Conservation (phyloP, 2,888 invertebrate species). For the Stenodema calcarata region DNA sequence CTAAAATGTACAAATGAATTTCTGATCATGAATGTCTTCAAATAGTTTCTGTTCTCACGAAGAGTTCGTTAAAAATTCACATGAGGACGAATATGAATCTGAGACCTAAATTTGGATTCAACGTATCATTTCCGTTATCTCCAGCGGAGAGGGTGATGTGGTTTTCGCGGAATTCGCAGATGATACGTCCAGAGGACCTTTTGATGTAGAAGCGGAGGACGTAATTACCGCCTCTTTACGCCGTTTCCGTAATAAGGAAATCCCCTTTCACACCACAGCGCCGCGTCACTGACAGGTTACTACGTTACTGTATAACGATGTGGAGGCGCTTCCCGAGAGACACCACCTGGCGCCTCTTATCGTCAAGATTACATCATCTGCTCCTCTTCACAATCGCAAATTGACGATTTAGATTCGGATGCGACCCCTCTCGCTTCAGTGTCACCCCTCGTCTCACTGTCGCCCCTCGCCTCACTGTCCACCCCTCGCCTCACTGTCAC, state of each 20-base stretch:
- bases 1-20: too few relatives aligned
- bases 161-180: background rate
- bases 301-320: background rate
- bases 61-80: too few relatives aligned
- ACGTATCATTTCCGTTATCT: too few relatives aligned
- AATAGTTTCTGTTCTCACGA: too few relatives aligned
- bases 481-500: too few relatives aligned
- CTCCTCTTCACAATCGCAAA: constrained; percentile 39
- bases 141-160: too few relatives aligned
- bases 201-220: background rate
- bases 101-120: too few relatives aligned
- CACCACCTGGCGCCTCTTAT: constrained; percentile 12
- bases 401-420: constrained; percentile 28
- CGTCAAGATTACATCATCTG: constrained; percentile 29
- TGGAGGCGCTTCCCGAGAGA: background rate
- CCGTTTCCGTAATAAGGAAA: background rate
- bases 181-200: background rate
- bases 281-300: too few relatives aligned
- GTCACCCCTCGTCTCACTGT: background rate
- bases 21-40: too few relatives aligned
- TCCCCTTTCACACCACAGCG: too few relatives aligned
- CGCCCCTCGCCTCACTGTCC: background rate
- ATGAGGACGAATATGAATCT: too few relatives aligned
- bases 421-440: background rate
- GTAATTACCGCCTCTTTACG: background rate